Conservation (phyloP, 2,113 vertebrate genomes). For the Semicossyphus pulcher region DNA sequence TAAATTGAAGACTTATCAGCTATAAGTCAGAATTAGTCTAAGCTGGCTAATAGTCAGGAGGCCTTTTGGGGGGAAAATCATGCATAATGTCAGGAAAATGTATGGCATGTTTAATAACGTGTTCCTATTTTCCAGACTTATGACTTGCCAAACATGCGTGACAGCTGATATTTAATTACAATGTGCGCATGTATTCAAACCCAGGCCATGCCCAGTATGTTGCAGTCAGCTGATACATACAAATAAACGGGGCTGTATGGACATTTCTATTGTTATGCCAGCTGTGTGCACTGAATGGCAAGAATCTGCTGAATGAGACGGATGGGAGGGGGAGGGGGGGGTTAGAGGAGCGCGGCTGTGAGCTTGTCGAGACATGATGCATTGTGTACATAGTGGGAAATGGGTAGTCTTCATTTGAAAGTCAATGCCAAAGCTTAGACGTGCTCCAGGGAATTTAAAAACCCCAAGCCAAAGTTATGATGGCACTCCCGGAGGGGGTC, state of each 20-base stretch:
- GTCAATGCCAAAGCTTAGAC: slow-evolving; percentile 74
- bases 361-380: slow-evolving; percentile 74
- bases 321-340: background rate
- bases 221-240: background rate
- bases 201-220: background rate
- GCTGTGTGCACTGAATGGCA: slow-evolving; percentile 15
- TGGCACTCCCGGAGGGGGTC: slow-evolving; percentile 50
- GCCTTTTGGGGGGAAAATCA: slow-evolving; percentile 8
- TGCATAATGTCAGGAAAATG: slow-evolving; percentile 37
- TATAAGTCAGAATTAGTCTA: slow-evolving; percentile 44
- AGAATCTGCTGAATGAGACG: slow-evolving; percentile 60
- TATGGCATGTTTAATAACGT: slow-evolving; percentile 38
- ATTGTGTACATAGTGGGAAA: slow-evolving; percentile 72
- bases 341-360: slow-evolving; percentile 26
- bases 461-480: slow-evolving; percentile 66
- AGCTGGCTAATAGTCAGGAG: slow-evolving; percentile 17
- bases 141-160: slow-evolving; percentile 27
- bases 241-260: background rate
- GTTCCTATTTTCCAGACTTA: slow-evolving; percentile 52
- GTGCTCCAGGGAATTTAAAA: slow-evolving; percentile 69
- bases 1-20: slow-evolving; percentile 51
- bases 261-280: slow-evolving; percentile 30
- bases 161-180: slow-evolving; percentile 37
- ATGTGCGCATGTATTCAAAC: slow-evolving; percentile 1
- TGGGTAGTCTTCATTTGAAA: slow-evolving; percentile 81